Percentiles rank a stretch among this genome's conserved stretches.
Conservation (phyloP, 2,797 vertebrate species). For the Lepidocolaptes lacrymiger region DNA sequence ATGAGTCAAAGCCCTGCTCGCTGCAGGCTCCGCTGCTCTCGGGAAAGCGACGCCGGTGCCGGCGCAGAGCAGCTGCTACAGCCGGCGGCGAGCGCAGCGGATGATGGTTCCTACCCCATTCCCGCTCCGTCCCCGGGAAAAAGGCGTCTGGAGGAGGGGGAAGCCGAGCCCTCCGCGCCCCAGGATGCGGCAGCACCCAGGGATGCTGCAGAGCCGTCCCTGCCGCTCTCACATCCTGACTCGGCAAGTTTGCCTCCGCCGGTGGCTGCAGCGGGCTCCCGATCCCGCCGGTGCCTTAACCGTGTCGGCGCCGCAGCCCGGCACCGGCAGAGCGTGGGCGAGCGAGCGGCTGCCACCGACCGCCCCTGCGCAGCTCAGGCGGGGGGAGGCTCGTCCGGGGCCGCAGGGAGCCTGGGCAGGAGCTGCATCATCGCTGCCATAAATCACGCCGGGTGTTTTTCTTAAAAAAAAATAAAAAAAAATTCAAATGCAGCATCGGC, state of each 20-base stretch:
- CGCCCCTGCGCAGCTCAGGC: neutral
- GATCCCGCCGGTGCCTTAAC: constrained; percentile 2
- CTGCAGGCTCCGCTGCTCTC: neutral
- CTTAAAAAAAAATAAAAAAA: neutral
- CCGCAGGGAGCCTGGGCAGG: neutral
- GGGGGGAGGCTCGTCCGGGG: neutral
- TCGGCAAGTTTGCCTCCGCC: constrained; percentile 64
- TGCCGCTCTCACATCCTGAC: constrained; percentile 60
- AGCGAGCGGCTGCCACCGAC: constrained; percentile 8
- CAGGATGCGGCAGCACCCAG: constrained; percentile 27
- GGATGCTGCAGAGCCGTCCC: constrained; percentile 54
- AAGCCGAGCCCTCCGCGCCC: neutral
- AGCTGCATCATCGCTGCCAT: neutral
- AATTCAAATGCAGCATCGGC: neutral
- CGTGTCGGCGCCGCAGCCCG: constrained; percentile 3
- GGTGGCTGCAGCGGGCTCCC: constrained; percentile 16
- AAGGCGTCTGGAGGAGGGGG: neutral
- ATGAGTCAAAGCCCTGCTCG: neutral
- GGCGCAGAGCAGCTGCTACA: neutral
- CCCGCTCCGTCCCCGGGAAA: neutral
- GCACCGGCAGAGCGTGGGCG: constrained; percentile 8
- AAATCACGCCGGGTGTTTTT: neutral
- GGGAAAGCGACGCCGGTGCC: neutral
- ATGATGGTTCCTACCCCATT: neutral
- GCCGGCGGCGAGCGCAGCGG: neutral